These are phyloP conservation scores for Caenorhabditis brenneri DNA, from an alignment of 1,140 invertebrate species.

Conservation along the genomic window DNA sequence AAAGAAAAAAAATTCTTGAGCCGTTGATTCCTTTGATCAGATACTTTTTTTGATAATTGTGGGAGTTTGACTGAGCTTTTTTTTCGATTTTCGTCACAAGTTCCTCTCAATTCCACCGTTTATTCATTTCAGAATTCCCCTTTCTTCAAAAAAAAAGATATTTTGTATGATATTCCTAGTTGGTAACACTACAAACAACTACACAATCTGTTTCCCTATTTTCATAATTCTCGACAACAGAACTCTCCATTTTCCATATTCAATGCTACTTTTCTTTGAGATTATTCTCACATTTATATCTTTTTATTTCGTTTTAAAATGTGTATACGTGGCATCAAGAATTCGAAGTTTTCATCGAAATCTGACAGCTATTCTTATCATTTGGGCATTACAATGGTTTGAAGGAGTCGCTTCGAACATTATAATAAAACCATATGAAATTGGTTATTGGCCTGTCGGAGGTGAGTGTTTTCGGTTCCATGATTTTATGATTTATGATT, in stretches of 20 bases:
- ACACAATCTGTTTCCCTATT: constrained; percentile 46
- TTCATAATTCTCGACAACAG: background rate
- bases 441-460: background rate
- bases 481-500: background rate
- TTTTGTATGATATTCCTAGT: constrained; percentile 3
- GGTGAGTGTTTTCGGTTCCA: background rate
- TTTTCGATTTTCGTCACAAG: no score
- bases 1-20: no score
- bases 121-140: no score
- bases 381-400: background rate
- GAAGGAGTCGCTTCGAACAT: background rate
- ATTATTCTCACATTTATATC: background rate
- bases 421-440: background rate
- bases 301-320: constrained; percentile 10
- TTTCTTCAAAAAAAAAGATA: background rate
- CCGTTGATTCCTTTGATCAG: no score
- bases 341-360: background rate
- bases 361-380: background rate
- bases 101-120: no score
- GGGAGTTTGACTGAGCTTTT: no score
- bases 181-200: background rate
- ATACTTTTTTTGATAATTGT: no score
- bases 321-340: background rate
- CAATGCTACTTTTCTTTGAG: background rate
- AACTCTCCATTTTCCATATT: background rate